Evolutionary conservation across 2,797 vertebrate species (phyloP).

Genomic region (Tachyglossus aculeatus): DNA sequence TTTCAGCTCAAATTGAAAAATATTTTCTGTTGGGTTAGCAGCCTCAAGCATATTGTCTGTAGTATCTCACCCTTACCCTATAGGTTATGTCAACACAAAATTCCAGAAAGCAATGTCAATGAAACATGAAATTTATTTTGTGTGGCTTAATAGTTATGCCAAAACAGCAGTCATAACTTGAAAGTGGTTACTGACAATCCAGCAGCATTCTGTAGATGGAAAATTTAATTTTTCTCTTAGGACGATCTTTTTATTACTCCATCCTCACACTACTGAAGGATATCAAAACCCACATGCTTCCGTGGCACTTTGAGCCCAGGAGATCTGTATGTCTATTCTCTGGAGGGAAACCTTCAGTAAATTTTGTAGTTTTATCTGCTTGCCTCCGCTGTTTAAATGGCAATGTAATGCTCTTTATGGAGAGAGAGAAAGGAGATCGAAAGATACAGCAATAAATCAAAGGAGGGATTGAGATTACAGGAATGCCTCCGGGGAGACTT

Average conservation of each 20-base stretch:
- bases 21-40: slow-evolving; percentile 7
- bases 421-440: slow-evolving; percentile 29
- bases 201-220: slow-evolving; percentile 46
- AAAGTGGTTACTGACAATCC: slow-evolving; percentile 42
- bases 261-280: slow-evolving; percentile 19
- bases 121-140: slow-evolving; percentile 58
- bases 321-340: neutral
- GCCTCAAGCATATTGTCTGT: slow-evolving; percentile 27
- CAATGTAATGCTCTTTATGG: slow-evolving; percentile 24
- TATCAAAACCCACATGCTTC: slow-evolving; percentile 19
- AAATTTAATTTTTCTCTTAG: slow-evolving; percentile 45
- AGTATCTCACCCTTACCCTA: slow-evolving; percentile 26
- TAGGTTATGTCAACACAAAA: slow-evolving; percentile 38
- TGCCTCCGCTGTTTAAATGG: slow-evolving; percentile 1
- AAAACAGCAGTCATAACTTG: slow-evolving; percentile 34
- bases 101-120: slow-evolving; percentile 45
- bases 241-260: slow-evolving; percentile 32
- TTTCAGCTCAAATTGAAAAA: slow-evolving; percentile 9
- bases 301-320: neutral
- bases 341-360: neutral
- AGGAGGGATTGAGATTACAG: neutral
- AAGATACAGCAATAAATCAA: slow-evolving; percentile 21
- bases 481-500: slow-evolving; percentile 6
- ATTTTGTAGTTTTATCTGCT: slow-evolving; percentile 22
- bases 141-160: slow-evolving; percentile 36